phyloP scores from a whole-genome alignment of 1,140 invertebrate genomes.

The Micrasema longulum region DNA sequence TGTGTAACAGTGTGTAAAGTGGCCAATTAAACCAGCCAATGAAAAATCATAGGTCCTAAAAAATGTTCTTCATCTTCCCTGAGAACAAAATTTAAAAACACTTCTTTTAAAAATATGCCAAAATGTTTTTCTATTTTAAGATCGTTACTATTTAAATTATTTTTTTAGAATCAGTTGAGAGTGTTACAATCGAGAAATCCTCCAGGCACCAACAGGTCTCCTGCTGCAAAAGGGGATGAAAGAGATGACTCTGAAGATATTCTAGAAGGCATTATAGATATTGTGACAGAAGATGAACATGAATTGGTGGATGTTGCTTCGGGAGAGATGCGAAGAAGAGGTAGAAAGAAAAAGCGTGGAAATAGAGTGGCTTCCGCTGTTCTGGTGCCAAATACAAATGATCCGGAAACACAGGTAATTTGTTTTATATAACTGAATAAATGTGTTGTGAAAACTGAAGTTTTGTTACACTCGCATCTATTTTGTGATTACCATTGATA shows the following conservation, averaged over 20 bases:
- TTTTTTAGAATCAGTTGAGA: slow-evolving; percentile 62
- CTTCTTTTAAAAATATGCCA: too few relatives aligned
- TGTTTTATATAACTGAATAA: too few relatives aligned
- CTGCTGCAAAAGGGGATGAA: slow-evolving; percentile 7
- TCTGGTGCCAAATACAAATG: slow-evolving; percentile 66
- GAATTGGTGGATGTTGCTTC: slow-evolving; percentile 50
- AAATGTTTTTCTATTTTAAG: too few relatives aligned
- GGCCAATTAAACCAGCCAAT: too few relatives aligned
- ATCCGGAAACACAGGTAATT: slow-evolving; percentile 71
- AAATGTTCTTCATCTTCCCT: too few relatives aligned
- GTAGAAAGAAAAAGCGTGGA: slow-evolving; percentile 62
- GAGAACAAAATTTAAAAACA: too few relatives aligned
- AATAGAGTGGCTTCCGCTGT: slow-evolving; percentile 66
- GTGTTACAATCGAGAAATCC: slow-evolving; percentile 58
- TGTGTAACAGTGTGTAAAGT: too few relatives aligned
- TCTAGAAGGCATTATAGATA: slow-evolving; percentile 58
- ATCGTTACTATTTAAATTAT: too few relatives aligned
- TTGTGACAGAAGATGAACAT: slow-evolving; percentile 49
- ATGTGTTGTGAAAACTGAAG: too few relatives aligned
- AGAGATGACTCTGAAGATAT: slow-evolving; percentile 17
- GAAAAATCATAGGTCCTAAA: too few relatives aligned
- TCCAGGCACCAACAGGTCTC: slow-evolving; percentile 5
- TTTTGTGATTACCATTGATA: too few relatives aligned
- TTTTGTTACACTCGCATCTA: too few relatives aligned
- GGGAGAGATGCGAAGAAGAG: slow-evolving; percentile 59